Percentiles rank a stretch among this genome's conserved stretches.
Evolutionary conservation across 2,888 invertebrate genomes (phyloP).

Genomic region (Trissolcus japonicus): DNA sequence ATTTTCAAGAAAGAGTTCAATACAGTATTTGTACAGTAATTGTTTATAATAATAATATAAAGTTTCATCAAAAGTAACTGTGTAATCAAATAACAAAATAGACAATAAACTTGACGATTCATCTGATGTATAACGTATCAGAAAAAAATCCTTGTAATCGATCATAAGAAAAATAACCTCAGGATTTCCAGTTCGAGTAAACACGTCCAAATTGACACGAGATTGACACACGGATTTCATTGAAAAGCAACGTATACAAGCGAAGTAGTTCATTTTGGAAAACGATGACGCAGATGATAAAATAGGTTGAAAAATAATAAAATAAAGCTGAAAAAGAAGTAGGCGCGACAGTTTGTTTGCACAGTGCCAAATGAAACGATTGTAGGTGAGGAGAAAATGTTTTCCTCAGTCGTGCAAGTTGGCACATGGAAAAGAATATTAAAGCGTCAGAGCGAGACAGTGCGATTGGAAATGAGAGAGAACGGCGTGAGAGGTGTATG

Average conservation of each 20-base stretch:
- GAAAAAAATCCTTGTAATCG: neutral
- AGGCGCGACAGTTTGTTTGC: conserved; percentile 33
- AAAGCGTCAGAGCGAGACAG: conserved; percentile 43
- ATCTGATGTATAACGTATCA: neutral
- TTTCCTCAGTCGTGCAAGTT: conserved; percentile 44
- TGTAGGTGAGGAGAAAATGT: conserved; percentile 56
- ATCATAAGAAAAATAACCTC: conserved; percentile 1
- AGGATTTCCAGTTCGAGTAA: neutral
- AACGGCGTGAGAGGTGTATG: conserved; percentile 60
- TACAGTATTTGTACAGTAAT: no score
- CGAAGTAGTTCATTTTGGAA: conserved; percentile 23
- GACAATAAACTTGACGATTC: neutral
- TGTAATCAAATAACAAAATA: neutral
- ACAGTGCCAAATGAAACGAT: conserved; percentile 45
- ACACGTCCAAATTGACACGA: conserved; percentile 8
- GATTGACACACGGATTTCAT: conserved; percentile 15
- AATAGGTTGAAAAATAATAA: neutral
- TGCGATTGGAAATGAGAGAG: conserved; percentile 39
- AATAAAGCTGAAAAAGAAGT: conserved; percentile 4
- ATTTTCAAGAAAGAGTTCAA: no score
- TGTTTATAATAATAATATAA: no score
- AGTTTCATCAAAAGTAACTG: no score
- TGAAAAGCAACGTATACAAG: conserved; percentile 27
- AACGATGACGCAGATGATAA: conserved; percentile 18
- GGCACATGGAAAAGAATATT: conserved; percentile 46